Conservation (phyloP, 37 sponge, comb jelly and placozoan species). For the Tethya wilhelma region DNA sequence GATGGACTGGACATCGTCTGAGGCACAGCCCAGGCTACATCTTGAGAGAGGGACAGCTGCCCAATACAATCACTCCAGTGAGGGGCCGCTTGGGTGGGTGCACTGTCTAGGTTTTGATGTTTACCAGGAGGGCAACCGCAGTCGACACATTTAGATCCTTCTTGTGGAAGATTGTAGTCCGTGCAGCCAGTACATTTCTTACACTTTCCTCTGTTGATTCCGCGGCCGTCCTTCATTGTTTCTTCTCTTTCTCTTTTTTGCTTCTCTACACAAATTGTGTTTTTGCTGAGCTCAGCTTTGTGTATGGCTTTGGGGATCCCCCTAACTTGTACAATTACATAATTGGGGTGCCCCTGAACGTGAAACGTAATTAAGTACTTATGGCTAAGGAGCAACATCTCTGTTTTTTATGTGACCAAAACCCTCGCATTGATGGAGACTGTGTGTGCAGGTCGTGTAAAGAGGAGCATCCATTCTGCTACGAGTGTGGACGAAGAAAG, state of each 20-base stretch:
- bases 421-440: slow-evolving; percentile 15
- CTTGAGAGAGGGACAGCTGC: no score
- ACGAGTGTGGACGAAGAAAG: slow-evolving; percentile 52
- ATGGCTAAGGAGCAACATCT: no score
- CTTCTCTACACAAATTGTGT: no score
- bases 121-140: slow-evolving; percentile 39
- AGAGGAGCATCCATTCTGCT: slow-evolving; percentile 42
- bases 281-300: no score
- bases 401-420: slow-evolving; percentile 38
- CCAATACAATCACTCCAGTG: no score
- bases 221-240: slow-evolving; percentile 31
- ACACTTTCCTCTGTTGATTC: slow-evolving; percentile 38
- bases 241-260: no score
- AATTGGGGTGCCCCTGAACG: no score
- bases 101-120: no score
- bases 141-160: not conserved
- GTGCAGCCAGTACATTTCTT: slow-evolving; percentile 31
- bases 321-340: no score
- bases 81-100: no score
- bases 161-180: not conserved
- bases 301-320: not conserved
- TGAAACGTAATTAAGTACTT: no score
- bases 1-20: not conserved
- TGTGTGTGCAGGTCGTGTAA: slow-evolving; percentile 51
- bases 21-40: not conserved